Evolutionary conservation across 1,140 invertebrate genomes (phyloP).

Genomic region (Druon quercuslanigerum): DNA sequence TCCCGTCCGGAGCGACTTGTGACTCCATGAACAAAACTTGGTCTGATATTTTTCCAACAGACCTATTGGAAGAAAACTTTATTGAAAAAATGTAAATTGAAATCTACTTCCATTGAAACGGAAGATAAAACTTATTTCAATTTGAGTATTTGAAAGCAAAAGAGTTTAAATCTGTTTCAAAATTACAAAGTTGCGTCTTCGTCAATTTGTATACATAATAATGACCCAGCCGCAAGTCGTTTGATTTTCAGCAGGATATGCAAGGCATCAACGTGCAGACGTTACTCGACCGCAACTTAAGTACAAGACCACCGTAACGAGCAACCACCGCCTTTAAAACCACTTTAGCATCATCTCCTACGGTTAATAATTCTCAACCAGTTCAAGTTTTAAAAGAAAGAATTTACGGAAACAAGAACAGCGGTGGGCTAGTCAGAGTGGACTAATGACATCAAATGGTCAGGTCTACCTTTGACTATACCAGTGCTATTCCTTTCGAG

Average conservation of each 20-base stretch:
- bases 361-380: constrained; percentile 19
- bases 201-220: constrained; percentile 4
- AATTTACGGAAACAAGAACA: constrained; percentile 4
- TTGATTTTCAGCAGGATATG: constrained; percentile 8
- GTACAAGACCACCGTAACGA: constrained; percentile 8
- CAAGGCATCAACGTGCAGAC: constrained; percentile 2
- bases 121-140: too few species aligned
- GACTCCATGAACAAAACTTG: not conserved
- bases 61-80: not conserved
- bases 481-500: too few species aligned
- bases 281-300: constrained; percentile 18
- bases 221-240: not conserved
- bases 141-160: too few species aligned
- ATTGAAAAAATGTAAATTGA: too few species aligned
- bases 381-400: constrained; percentile 6
- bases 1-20: not conserved
- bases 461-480: too few species aligned
- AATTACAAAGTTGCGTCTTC: not conserved
- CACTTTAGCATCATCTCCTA: constrained; percentile 27
- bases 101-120: too few species aligned
- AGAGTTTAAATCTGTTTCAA: too few species aligned
- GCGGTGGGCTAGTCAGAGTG: not conserved
- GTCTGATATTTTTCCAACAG: not conserved
- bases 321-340: constrained; percentile 23
- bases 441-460: too few species aligned